Percentiles rank a stretch among this genome's conserved stretches.
These are phyloP conservation scores for Catocala nupta DNA, from an alignment of 2,888 invertebrate genomes.

Conservation along the genomic window DNA sequence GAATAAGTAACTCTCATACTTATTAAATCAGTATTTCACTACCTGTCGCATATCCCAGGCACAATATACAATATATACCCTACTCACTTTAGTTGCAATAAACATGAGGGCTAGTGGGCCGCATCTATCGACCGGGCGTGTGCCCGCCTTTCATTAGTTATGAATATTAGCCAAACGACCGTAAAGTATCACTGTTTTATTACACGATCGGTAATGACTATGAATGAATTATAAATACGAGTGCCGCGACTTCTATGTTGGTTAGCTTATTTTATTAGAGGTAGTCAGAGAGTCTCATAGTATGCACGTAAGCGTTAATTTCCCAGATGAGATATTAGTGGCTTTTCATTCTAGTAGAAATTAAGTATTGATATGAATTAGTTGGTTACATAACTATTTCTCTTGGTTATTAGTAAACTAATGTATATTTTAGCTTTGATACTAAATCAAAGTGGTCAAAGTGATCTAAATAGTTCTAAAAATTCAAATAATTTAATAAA, in stretches of 20 bases:
- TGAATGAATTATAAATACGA: conserved; percentile 30
- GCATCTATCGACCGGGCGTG: conserved; percentile 44
- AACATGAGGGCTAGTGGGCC: conserved; percentile 37
- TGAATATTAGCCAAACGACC: conserved; percentile 41
- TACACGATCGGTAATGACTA: conserved; percentile 39
- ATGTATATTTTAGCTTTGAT: no score
- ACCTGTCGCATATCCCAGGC: background rate
- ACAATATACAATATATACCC: conserved; percentile 2
- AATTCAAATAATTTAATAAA: no score
- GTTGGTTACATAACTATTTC: no score
- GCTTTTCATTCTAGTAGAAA: no score
- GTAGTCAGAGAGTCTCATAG: background rate
- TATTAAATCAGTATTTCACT: no score
- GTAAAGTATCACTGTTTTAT: conserved; percentile 42
- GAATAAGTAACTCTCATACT: no score
- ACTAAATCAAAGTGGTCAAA: no score
- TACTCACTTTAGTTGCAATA: conserved; percentile 38
- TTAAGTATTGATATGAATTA: no score
- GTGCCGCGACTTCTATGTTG: background rate
- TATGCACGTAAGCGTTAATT: background rate
- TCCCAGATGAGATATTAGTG: no score
- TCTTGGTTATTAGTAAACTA: no score
- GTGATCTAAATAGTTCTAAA: no score
- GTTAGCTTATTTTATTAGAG: background rate
- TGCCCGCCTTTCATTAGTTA: conserved; percentile 46